Evolutionary conservation across 2,888 invertebrate genomes (phyloP).

Genomic region (Proisotoma minuta): DNA sequence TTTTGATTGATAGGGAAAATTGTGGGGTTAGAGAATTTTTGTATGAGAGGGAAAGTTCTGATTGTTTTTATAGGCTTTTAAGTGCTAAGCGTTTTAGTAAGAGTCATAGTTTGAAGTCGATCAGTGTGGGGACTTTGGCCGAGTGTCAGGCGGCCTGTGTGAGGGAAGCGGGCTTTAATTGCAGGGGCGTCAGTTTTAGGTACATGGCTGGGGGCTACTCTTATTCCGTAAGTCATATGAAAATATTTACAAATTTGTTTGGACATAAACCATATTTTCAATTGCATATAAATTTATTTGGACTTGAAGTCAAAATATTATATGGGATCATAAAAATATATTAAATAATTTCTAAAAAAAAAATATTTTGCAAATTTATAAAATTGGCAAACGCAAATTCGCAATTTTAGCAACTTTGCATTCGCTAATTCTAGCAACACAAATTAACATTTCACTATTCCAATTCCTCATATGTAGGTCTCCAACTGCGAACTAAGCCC

Average conservation of each 20-base stretch:
- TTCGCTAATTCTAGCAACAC: too few relatives aligned
- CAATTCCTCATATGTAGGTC: conserved; percentile 18
- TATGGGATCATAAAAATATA: too few relatives aligned
- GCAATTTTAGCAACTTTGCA: too few relatives aligned
- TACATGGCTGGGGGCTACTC: conserved; percentile 31
- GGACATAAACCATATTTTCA: too few relatives aligned
- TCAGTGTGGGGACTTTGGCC: conserved; percentile 37
- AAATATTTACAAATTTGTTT: background rate
- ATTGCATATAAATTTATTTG: too few relatives aligned
- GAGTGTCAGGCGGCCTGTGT: conserved; percentile 42
- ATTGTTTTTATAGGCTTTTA: conserved; percentile 46
- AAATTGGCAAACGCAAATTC: too few relatives aligned
- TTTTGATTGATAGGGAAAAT: conserved; percentile 27
- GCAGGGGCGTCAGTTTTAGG: conserved; percentile 40
- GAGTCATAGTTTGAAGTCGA: conserved; percentile 36
- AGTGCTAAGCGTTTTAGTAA: conserved; percentile 29
- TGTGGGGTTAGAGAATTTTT: background rate
- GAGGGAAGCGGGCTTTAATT: conserved; percentile 34
- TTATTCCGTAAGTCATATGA: conserved; percentile 21
- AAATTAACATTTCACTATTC: too few relatives aligned
- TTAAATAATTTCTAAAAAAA: too few relatives aligned
- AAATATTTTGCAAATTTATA: too few relatives aligned
- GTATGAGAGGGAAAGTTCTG: conserved; percentile 8
- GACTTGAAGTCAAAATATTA: too few relatives aligned
- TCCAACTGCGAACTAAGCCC: conserved; percentile 44